Base-by-base conservation (phyloP, 2,888 invertebrate species). In the Sesia bembeciformis region DNA sequence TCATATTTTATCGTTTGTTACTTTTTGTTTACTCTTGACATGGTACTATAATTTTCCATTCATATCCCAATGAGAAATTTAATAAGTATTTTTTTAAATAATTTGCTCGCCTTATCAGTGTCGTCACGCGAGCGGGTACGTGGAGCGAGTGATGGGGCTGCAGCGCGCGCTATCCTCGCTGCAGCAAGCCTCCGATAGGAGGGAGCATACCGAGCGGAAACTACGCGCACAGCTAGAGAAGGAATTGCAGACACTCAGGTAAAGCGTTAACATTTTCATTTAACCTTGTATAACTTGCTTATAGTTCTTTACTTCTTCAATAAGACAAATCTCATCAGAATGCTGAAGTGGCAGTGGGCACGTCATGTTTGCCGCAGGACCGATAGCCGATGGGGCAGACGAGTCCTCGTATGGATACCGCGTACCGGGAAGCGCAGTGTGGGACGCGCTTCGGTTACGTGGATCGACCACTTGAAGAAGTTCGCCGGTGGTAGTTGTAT, bases 61-160 rank as follows among this genome's bases (percentile, higher is more conserved):
- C 5, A 42, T 42, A 7, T 6, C 42, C 42, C 3, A 42, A 42
- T 42, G 5, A 42, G 6, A 42, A 6, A 42, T 42, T 42, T 42
- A 42, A 23, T 23, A 23, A 23, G 23, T 23, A 23, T 23, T 23
- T 23, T 23, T 23, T 42, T 6, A 5, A 42, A 6, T 42, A 42
- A 42, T 42, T 42, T 8, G n/a, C 23, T 23, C 23, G 1, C 23
- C 23, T 23, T 23, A 23, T 4, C 70, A 95, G 94, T 93, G 93
- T 71, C 95, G 95, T 46, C 96, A 95, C 79, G 96, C 95, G 62
- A 93, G 95, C 86, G 93, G 94, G 42, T 96, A 94, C 79, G 96
- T 95, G 54, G 96, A 97, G 76, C 92, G 96, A 61, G 95, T 96
- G 57, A 92, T 93, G 58, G 96, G 97, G 61, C 88, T 97, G 58